A percentile compares a stretch with the other conserved stretches of the same genome.
Conservation (phyloP, 2,888 invertebrate species). For the Periphyllus acericola region DNA sequence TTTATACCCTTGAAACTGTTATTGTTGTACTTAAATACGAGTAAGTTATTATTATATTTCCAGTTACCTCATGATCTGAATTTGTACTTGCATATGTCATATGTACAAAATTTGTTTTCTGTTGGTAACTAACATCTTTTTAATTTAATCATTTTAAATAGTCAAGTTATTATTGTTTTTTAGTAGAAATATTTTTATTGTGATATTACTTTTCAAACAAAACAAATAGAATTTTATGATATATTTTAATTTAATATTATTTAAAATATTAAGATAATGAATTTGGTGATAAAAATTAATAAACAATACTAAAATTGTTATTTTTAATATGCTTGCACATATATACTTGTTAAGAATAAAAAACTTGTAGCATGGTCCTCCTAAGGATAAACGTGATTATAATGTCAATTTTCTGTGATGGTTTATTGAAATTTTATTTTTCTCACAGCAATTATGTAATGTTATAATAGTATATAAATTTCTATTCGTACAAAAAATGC, state of each 20-base stretch:
- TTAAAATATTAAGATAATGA: slow-evolving; percentile 32
- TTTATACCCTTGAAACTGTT: slow-evolving; percentile 28
- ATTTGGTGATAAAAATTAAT: slow-evolving; percentile 32
- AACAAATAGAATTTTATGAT: slow-evolving; percentile 21
- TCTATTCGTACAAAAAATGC: not conserved
- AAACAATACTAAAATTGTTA: slow-evolving; percentile 35
- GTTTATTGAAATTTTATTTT: not conserved
- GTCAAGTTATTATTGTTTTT: slow-evolving; percentile 54
- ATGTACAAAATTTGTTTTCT: slow-evolving; percentile 49
- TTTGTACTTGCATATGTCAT: slow-evolving; percentile 22
- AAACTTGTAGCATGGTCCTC: not conserved
- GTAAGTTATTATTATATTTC: slow-evolving; percentile 52
- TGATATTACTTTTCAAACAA: slow-evolving; percentile 49
- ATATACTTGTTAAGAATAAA: not conserved
- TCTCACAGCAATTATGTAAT: not conserved
- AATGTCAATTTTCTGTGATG: not conserved
- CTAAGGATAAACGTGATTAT: not conserved
- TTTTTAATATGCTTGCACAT: slow-evolving; percentile 31
- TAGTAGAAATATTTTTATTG: slow-evolving; percentile 52
- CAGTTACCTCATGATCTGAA: slow-evolving; percentile 42
- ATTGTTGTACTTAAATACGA: slow-evolving; percentile 57
- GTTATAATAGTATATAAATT: not conserved
- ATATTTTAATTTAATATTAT: slow-evolving; percentile 38
- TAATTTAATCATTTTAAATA: slow-evolving; percentile 55
- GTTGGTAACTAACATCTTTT: slow-evolving; percentile 43